A percentile compares a stretch with the other conserved stretches of the same genome.
Conservation (phyloP, 2,888 invertebrate genomes). For the Drepanosiphum platanoidis region DNA sequence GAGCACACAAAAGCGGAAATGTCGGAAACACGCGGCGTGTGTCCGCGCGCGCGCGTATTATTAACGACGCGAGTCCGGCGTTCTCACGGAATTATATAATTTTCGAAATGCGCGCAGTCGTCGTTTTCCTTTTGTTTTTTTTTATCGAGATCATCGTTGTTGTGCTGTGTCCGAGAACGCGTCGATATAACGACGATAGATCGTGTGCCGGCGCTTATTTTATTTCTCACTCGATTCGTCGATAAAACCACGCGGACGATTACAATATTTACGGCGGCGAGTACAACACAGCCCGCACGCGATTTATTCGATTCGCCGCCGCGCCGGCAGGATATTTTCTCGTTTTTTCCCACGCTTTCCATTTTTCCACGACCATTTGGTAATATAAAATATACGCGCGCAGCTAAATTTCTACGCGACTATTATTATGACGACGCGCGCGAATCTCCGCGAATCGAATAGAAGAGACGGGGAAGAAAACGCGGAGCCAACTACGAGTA, state of each 20-base stretch:
- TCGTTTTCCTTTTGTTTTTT: not conserved
- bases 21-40: not conserved
- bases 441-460: no score
- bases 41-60: not conserved
- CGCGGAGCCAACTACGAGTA: no score
- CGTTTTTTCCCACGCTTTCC: not conserved
- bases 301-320: not conserved
- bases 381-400: not conserved
- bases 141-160: not conserved
- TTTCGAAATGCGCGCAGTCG: not conserved
- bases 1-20: not conserved
- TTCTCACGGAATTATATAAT: constrained; percentile 14
- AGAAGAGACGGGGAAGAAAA: no score
- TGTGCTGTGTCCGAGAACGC: not conserved
- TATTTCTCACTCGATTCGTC: not conserved
- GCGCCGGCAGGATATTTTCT: not conserved
- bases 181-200: not conserved
- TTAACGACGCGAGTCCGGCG: not conserved
- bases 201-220: not conserved
- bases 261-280: not conserved
- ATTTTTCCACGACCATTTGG: not conserved
- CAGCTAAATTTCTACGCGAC: no score
- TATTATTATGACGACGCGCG: not conserved
- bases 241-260: not conserved
- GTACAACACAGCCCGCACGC: not conserved